Percentiles rank a stretch among this genome's conserved stretches.
These are phyloP conservation scores for Eptesicus fuscus DNA, from an alignment of 2,113 vertebrate species.

Conservation along the genomic window DNA sequence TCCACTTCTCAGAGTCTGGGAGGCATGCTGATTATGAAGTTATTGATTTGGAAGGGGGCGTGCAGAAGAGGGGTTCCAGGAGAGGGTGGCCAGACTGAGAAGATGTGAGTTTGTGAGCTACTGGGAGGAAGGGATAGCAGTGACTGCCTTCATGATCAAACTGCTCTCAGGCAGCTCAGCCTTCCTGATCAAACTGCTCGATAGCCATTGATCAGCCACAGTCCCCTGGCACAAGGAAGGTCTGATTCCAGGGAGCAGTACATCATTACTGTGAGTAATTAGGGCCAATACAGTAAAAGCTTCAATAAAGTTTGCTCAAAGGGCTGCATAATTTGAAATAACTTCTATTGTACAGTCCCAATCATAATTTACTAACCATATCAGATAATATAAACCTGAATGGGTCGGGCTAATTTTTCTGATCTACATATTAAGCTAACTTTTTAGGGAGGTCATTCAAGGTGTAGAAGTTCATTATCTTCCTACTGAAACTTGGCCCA, in stretches of 20 bases:
- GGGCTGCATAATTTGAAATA: constrained; percentile 59
- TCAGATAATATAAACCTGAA: constrained; percentile 40
- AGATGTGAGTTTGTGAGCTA: not conserved
- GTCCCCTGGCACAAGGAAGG: not conserved
- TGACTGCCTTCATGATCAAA: not conserved
- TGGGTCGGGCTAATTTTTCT: constrained; percentile 51
- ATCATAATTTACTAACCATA: constrained; percentile 50
- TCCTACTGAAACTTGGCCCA: not conserved
- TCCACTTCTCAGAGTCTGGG: not conserved
- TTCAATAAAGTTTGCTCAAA: constrained; percentile 61
- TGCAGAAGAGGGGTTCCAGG: not conserved
- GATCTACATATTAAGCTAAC: not conserved
- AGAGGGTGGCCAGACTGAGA: not conserved
- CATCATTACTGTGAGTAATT: constrained; percentile 59
- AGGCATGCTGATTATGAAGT: not conserved
- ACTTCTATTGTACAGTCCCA: constrained; percentile 35
- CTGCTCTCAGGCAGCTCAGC: not conserved
- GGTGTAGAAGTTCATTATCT: not conserved
- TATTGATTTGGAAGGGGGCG: not conserved
- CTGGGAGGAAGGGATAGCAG: not conserved
- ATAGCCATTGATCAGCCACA: constrained; percentile 39
- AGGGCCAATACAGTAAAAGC: constrained; percentile 65
- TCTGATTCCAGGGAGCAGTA: constrained; percentile 21
- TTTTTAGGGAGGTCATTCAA: not conserved
- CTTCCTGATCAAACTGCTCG: constrained; percentile 43